phyloP scores from a whole-genome alignment of 1,140 invertebrate species.

The Drosophila setifemur region DNA sequence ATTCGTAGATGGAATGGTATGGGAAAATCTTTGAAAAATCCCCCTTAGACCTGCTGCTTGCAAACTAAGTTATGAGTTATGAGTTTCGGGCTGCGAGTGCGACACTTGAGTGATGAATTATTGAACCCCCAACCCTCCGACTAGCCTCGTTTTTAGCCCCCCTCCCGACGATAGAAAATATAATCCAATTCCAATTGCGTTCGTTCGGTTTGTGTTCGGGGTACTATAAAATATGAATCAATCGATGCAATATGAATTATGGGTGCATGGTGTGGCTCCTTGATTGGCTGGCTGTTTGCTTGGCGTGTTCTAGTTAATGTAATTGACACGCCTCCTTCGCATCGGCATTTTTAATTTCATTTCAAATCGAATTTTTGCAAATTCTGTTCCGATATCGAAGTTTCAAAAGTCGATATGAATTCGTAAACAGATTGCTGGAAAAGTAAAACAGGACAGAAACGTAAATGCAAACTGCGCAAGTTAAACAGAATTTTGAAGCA shows the following conservation, averaged over 20 bases:
- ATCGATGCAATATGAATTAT: slow-evolving; percentile 62
- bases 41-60: background rate
- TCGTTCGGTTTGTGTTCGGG: slow-evolving; percentile 21
- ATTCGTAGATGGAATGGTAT: background rate
- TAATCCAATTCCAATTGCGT: slow-evolving; percentile 53
- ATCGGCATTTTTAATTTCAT: slow-evolving; percentile 21
- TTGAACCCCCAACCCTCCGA: slow-evolving; percentile 13
- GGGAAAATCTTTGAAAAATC: slow-evolving; percentile 17
- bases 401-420: background rate
- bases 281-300: slow-evolving; percentile 17
- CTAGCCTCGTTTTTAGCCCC: slow-evolving; percentile 12
- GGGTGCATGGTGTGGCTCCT: background rate
- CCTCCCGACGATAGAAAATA: slow-evolving; percentile 35
- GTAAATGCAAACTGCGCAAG: too few relatives aligned
- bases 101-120: slow-evolving; percentile 44
- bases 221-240: slow-evolving; percentile 57
- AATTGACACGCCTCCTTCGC: slow-evolving; percentile 50
- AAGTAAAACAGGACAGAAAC: background rate
- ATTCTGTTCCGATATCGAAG: background rate
- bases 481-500: background rate
- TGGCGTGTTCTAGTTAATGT: slow-evolving; percentile 49
- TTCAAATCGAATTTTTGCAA: background rate
- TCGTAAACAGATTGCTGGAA: background rate
- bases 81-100: slow-evolving; percentile 23
- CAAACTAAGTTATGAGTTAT: slow-evolving; percentile 16